Conservation (phyloP, 1,140 invertebrate species). For the Papilio polytes region DNA sequence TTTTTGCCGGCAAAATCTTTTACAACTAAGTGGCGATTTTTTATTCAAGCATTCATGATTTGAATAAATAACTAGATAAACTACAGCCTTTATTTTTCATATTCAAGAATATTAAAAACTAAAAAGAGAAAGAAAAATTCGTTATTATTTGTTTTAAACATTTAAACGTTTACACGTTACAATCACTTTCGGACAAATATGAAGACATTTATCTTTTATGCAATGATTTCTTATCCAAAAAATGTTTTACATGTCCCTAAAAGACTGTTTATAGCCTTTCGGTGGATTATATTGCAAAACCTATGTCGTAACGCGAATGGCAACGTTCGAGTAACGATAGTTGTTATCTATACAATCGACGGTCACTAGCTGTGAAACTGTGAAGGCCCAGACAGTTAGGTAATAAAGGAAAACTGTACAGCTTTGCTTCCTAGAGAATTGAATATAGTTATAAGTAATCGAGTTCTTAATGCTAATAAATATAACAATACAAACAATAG, state of each 20-base stretch:
- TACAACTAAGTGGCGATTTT: neutral
- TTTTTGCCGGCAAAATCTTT: too few species aligned
- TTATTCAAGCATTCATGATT: too few species aligned
- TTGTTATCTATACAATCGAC: conserved; percentile 12
- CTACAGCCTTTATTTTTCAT: too few species aligned
- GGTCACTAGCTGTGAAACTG: conserved; percentile 9
- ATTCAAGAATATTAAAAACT: too few species aligned
- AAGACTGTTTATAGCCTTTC: neutral
- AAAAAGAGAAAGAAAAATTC: too few species aligned
- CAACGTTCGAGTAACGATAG: neutral
- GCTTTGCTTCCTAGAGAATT: conserved; percentile 11
- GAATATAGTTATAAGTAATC: neutral
- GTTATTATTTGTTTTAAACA: neutral
- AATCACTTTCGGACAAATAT: neutral
- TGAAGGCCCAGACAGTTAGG: neutral
- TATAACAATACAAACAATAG: conserved; percentile 7
- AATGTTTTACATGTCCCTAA: conserved; percentile 7
- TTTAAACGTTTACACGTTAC: neutral
- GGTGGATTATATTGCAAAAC: conserved; percentile 19
- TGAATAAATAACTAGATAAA: too few species aligned
- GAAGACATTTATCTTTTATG: neutral
- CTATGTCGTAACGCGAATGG: neutral
- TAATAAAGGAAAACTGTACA: conserved; percentile 16
- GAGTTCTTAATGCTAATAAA: neutral
- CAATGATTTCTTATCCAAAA: neutral